Evolutionary conservation across 2,888 invertebrate species (phyloP), one percentile per base, ranked within the genome.

Genomic region (Cataglyphis rosenhaueri): DNA sequence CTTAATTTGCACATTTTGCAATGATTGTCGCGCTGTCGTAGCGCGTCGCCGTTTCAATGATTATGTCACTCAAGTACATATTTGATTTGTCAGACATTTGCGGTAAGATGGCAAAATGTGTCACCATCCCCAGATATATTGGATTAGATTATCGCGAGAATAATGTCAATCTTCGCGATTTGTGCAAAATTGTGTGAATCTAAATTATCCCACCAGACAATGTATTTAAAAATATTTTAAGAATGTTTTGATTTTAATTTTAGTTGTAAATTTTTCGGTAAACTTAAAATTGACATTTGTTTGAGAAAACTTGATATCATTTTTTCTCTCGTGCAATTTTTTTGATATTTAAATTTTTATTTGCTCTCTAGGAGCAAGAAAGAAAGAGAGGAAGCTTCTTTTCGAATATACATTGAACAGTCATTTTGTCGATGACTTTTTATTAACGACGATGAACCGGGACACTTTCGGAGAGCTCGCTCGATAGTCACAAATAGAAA

Each of bases 1-100:
- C 55, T 66, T 65, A 66, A 57, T 76, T 76, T 57, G 66, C 66
- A 29, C 66, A 76, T 76, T 76, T 76, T 76, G 76, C 38, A 66
- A 76, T 66, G 55, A 76, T 66, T 38, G 55, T 29, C 41, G 64
- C 25, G 35, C 38, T 44, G 48, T 48, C 62, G 32, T 35, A 35
- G 38, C 66, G 21, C 52, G 15, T 15, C 64, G 21, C 21, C 64
- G 29, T 52, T 76, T 76, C 52, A 44, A 74, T 21, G 25, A 3
- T 41, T n/a, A 15, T 55, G 66, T 57, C 66, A 32, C 21, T 66
- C 76, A 8, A 55, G 21, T 57, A 15, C 12, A 44, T 44, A 41
- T 76, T 76, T 76, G 57, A 76, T 76, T 52, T 66, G 41, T 41
- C 66, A 44, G 25, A 21, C 32, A 25, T 52, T 25, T 15, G 18